Evolutionary conservation across 2,888 invertebrate genomes (phyloP), one percentile per base, ranked within the genome.

Genomic region (Gymnocheta viridis): DNA sequence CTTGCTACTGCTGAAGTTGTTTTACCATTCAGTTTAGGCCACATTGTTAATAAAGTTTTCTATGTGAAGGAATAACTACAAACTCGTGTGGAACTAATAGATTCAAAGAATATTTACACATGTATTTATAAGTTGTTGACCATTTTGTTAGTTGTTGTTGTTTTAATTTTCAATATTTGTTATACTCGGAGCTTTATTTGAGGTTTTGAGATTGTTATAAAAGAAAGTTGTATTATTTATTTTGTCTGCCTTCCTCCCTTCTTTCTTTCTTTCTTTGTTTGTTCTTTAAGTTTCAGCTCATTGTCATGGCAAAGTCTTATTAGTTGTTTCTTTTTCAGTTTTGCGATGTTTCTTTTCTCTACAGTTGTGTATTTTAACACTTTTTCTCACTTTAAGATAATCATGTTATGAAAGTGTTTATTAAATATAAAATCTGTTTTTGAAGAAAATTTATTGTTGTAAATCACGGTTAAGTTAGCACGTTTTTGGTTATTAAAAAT

Each of bases 181-280:
- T 35, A n/a, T 14, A 14, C 12, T 22, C 24, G 24, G 38, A 19
- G 44, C 41, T 41, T 27, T 60, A 24, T 56, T 49, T 69, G 47
- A 60, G 49, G 69, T 64, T 58, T 77, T 27, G 9, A 64, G 27
- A 19, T 47, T 51, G 17, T 49, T 47, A 32, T 38, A 35, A 70
- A 56, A 70, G 64, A 79, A 79, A 72, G 79, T 72, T 54, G 41
- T 19, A 3, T 17, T 29, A 19, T 3, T 62, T 29, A 9, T 41
- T 5, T 51, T 35, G 2, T 47, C 12, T 67, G 35, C 5, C 12
- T 38, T 62, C 12, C 24, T 7, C 4, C 22, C 41, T 17, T 6
- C 24, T n/a, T n/a, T 27, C 32, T 32, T 32, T 19, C 4, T 0
- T 49, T 27, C 56, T 24, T 47, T 32, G 2, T 44, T 54, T 35